Percentiles rank a stretch among this genome's conserved stretches.
Conservation (phyloP, 1,140 invertebrate species). For the Anagrus nilaparvatae region DNA sequence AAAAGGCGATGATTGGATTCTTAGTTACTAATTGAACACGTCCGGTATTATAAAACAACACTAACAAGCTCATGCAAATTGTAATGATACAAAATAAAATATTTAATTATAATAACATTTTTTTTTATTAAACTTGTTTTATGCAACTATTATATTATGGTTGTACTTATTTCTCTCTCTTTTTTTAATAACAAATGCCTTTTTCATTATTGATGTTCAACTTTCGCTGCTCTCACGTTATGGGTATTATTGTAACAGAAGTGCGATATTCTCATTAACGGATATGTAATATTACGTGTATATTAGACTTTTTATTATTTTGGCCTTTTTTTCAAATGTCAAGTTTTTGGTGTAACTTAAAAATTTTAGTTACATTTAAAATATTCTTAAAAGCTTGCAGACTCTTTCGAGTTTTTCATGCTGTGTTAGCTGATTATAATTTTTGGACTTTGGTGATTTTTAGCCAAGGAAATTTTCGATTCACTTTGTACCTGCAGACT, state of each 20-base stretch:
- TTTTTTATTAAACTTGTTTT: not conserved
- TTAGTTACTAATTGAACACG: slow-evolving; percentile 24
- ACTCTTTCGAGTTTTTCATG: slow-evolving; percentile 3
- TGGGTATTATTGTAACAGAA: slow-evolving; percentile 3
- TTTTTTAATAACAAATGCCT: not conserved
- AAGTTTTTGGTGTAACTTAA: not conserved
- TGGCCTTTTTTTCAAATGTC: slow-evolving; percentile 3
- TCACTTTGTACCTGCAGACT: too few relatives aligned
- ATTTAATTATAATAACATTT: not conserved
- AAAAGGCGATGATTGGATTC: slow-evolving; percentile 15
- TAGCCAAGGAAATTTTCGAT: not conserved
- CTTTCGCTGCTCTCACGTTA: slow-evolving; percentile 3
- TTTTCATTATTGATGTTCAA: slow-evolving; percentile 5
- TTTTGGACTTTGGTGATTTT: not conserved
- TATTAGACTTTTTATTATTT: not conserved
- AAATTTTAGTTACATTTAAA: not conserved
- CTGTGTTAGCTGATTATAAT: not conserved
- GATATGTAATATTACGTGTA: not conserved
- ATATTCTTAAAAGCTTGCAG: not conserved
- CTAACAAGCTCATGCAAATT: slow-evolving; percentile 7
- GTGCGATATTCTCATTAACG: slow-evolving; percentile 13
- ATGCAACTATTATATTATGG: not conserved
- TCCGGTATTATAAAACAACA: slow-evolving; percentile 2
- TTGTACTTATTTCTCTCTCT: not conserved
- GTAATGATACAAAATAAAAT: not conserved